Evolutionary conservation across 2,888 invertebrate genomes (phyloP).

Genomic region (Calameuta pallipes): DNA sequence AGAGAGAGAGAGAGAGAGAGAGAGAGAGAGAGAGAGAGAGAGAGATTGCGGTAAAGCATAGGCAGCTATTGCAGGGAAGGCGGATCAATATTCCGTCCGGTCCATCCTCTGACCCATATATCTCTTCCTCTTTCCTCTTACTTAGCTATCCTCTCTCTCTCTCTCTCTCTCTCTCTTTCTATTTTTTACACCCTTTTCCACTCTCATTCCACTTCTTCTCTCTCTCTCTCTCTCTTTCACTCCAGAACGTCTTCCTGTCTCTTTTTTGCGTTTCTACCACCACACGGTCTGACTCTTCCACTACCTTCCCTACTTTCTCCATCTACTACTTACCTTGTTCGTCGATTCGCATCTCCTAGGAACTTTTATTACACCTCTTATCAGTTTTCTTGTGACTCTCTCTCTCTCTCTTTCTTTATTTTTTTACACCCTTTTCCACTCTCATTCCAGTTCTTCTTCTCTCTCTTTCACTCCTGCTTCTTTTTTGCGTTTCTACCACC

Average conservation of each 20-base stretch:
- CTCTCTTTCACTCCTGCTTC: too few relatives aligned
- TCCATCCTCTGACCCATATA: constrained; percentile 65
- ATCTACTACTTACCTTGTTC: too few relatives aligned
- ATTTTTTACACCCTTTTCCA: not conserved
- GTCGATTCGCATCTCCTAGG: not conserved
- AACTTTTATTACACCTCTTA: too few relatives aligned
- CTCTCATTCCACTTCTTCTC: not conserved
- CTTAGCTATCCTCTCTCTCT: constrained; percentile 21
- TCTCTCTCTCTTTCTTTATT: constrained; percentile 13
- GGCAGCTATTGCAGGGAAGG: constrained; percentile 31
- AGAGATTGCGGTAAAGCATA: constrained; percentile 14
- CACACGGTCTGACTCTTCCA: not conserved
- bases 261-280: too few relatives aligned
- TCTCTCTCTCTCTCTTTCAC: not conserved
- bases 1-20: not conserved
- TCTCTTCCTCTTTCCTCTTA: constrained; percentile 58
- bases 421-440: not conserved
- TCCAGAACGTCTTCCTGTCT: not conserved
- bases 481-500: too few relatives aligned
- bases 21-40: not conserved
- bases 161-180: not conserved
- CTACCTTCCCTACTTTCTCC: not conserved
- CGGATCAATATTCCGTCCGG: constrained; percentile 65
- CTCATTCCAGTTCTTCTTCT: too few relatives aligned
- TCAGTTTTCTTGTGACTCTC: not conserved